phyloP scores from a whole-genome alignment of 30 jellyfish, hydroid and myxozoan species.

The Pelagia noctiluca region DNA sequence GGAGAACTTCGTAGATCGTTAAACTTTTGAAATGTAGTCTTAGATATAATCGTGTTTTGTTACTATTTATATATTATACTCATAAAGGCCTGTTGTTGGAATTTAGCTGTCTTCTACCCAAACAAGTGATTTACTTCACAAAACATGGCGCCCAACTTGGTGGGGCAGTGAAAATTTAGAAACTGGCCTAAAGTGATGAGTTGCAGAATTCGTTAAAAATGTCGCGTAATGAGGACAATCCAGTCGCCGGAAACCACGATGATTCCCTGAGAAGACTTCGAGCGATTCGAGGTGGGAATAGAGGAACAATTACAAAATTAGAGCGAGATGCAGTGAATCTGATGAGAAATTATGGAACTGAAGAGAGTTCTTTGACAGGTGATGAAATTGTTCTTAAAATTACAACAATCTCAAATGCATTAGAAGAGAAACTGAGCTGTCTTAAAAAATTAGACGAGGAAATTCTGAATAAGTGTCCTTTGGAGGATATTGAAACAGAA shows the following conservation, averaged over 20 bases:
- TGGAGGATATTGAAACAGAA: constrained; percentile 24
- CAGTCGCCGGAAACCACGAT: constrained; percentile 21
- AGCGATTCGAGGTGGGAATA: constrained; percentile 34
- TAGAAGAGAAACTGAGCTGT: constrained; percentile 27
- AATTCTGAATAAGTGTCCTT: constrained; percentile 31
- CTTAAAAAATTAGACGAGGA: constrained; percentile 23
- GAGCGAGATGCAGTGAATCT: constrained; percentile 11
- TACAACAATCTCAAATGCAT: constrained; percentile 5
- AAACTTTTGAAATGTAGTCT: no score
- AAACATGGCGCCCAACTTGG: constrained; percentile 53
- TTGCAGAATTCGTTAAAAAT: neutral
- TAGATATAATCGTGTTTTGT: no score
- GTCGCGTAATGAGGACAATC: constrained; percentile 10
- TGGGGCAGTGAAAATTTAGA: neutral
- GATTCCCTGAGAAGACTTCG: constrained; percentile 31
- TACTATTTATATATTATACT: no score
- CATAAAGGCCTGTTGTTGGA: no score
- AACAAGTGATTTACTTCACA: constrained; percentile 26
- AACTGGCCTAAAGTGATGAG: neutral
- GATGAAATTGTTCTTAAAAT: constrained; percentile 21
- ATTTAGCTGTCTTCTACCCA: no score
- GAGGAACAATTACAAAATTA: constrained; percentile 10
- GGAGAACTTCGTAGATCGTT: no score
- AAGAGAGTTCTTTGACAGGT: neutral
- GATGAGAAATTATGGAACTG: constrained; percentile 8